Percentiles rank a stretch among this genome's conserved stretches.
These are phyloP conservation scores for Anabacerthia variegaticeps DNA, from an alignment of 2,797 vertebrate genomes.

Conservation along the genomic window DNA sequence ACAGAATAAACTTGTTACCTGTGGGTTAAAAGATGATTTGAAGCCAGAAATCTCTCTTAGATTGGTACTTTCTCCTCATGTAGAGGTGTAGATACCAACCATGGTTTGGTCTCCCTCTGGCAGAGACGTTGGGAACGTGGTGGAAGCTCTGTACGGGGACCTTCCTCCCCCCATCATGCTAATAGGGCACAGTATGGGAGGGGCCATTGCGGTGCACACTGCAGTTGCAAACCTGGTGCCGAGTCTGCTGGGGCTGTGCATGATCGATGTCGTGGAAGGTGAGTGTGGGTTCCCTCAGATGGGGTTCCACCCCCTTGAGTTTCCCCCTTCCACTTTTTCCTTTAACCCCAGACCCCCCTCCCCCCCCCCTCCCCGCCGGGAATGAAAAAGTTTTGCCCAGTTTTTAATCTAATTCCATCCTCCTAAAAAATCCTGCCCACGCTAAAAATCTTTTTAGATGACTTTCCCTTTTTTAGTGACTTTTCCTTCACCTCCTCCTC, in stretches of 20 bases:
- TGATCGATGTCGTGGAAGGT: slow-evolving; percentile 99
- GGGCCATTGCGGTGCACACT: slow-evolving; percentile 96
- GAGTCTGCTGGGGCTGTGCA: slow-evolving; percentile 92
- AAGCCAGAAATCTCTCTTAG: fast-evolving
- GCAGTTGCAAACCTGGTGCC: slow-evolving; percentile 88
- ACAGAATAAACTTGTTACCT: fast-evolving
- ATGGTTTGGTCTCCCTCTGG: not conserved
- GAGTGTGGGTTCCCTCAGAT: not conserved
- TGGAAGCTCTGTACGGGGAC: slow-evolving; percentile 92
- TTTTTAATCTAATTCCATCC: not conserved
- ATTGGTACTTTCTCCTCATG: not conserved
- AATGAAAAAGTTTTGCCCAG: fast-evolving
- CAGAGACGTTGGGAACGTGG: slow-evolving; percentile 93
- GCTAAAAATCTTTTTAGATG: not conserved
- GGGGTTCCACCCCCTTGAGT: too few relatives aligned
- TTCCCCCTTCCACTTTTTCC: fast-evolving
- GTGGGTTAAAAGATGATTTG: not conserved
- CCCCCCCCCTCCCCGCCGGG: too few relatives aligned
- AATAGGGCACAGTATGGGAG: slow-evolving; percentile 98
- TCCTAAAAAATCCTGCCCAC: not conserved
- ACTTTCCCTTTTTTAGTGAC: too few relatives aligned
- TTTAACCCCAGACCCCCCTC: too few relatives aligned
- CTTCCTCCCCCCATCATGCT: slow-evolving; percentile 94
- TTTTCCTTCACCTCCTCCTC: not conserved
- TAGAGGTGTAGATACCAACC: not conserved